Evolutionary conservation across 2,888 invertebrate species (phyloP).

Genomic region (Leucoptera coffeella): DNA sequence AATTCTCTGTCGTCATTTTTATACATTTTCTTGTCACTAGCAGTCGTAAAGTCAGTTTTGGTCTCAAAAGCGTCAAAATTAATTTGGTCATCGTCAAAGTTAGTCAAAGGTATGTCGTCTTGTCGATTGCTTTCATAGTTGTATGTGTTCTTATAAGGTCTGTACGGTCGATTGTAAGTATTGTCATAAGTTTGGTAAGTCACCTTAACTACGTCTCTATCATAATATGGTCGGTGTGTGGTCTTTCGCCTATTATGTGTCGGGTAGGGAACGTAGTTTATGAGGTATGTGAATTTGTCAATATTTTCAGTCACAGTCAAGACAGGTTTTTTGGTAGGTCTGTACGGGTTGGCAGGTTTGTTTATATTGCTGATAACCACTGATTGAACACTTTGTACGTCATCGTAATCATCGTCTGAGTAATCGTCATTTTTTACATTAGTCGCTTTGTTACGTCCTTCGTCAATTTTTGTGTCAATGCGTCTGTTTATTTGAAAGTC

Average conservation of each 20-base stretch:
- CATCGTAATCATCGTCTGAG: conserved; percentile 21
- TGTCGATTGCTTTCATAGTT: conserved; percentile 14
- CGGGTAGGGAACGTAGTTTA: conserved; percentile 46
- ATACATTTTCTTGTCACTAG: too few species aligned
- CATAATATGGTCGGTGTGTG: conserved; percentile 23
- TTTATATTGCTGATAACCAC: conserved; percentile 30
- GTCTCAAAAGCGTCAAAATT: too few species aligned
- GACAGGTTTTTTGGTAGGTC: conserved; percentile 24
- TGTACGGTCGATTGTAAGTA: conserved; percentile 22
- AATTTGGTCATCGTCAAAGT: conserved; percentile 11
- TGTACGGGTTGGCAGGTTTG: conserved; percentile 36
- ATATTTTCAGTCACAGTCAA: conserved; percentile 42
- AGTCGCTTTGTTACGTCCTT: conserved; percentile 14
- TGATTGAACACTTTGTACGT: conserved; percentile 33
- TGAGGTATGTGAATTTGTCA: conserved; percentile 43
- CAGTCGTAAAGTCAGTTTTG: too few species aligned
- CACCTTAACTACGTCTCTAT: conserved; percentile 38
- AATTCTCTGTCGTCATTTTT: conserved; percentile 6
- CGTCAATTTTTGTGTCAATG: conserved; percentile 12
- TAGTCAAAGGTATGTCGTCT: conserved; percentile 12
- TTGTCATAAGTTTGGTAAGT: conserved; percentile 43
- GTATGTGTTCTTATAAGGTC: too few species aligned
- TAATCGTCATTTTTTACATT: conserved; percentile 18
- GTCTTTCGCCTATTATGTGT: conserved; percentile 39
- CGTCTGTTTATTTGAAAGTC: conserved; percentile 47